A percentile compares a stretch with the other conserved stretches of the same genome.
Evolutionary conservation across 2,888 invertebrate genomes (phyloP).

Genomic region (Limnephilus rhombicus): DNA sequence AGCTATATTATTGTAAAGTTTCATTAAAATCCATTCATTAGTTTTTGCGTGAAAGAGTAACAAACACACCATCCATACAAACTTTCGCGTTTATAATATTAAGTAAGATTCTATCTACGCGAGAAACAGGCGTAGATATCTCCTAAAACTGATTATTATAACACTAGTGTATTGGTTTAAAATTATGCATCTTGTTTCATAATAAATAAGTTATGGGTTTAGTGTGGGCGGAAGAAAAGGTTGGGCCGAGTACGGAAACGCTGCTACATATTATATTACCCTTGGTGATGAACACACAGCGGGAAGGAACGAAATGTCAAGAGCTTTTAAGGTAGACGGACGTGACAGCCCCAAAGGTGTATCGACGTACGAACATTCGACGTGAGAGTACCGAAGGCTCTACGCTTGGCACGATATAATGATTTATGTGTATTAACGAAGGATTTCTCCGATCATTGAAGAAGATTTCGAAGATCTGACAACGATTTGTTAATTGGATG

Average conservation of each 20-base stretch:
- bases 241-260: not conserved
- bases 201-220: not conserved
- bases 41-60: too few relatives aligned
- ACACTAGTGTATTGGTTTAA: not conserved
- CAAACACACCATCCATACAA: too few relatives aligned
- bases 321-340: not conserved
- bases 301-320: not conserved
- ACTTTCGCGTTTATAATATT: too few relatives aligned
- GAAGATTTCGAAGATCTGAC: not conserved
- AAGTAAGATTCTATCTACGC: too few relatives aligned
- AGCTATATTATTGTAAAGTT: too few relatives aligned
- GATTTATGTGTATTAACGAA: not conserved
- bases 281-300: not conserved
- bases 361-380: not conserved
- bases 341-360: slow-evolving; percentile 1
- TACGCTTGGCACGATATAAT: not conserved
- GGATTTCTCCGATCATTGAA: not conserved
- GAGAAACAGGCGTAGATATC: too few relatives aligned
- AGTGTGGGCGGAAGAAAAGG: not conserved
- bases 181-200: not conserved
- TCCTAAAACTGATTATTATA: too few relatives aligned
- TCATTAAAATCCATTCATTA: too few relatives aligned
- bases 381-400: not conserved
- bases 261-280: not conserved
- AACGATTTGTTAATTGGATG: not conserved